Percentiles rank a stretch among this genome's conserved stretches.
Evolutionary conservation across 1,140 invertebrate genomes (phyloP).

Genomic region (Magallana gigas): DNA sequence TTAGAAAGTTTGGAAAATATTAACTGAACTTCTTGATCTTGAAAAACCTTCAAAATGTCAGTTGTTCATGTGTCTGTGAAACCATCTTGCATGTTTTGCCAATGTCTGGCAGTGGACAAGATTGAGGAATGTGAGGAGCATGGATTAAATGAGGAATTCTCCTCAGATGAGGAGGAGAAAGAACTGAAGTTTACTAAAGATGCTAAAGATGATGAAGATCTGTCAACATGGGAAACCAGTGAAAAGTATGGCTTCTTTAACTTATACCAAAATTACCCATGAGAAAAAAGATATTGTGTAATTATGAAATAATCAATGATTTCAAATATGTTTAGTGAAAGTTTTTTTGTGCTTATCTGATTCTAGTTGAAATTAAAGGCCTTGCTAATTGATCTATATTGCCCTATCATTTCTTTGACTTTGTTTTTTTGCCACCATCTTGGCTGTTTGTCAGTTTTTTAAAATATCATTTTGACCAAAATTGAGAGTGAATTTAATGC

Average conservation of each 20-base stretch:
- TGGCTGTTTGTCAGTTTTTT: neutral
- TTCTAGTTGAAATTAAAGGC: too few species aligned
- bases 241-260: neutral
- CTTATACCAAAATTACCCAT: too few species aligned
- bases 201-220: neutral
- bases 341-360: too few species aligned
- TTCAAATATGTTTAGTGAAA: too few species aligned
- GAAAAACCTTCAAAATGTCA: neutral
- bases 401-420: too few species aligned
- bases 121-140: neutral
- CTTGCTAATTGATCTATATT: neutral
- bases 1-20: too few species aligned
- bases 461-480: neutral
- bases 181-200: slow-evolving; percentile 3
- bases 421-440: neutral
- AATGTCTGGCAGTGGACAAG: neutral
- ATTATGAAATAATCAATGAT: too few species aligned
- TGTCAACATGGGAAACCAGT: neutral
- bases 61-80: neutral
- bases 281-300: too few species aligned
- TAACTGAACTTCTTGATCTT: too few species aligned
- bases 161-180: slow-evolving; percentile 8
- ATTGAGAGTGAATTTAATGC: neutral
- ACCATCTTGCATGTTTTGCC: slow-evolving; percentile 5
- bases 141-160: neutral